phyloP scores from a whole-genome alignment of 2,888 invertebrate species.

The Dastarcus helophoroides region DNA sequence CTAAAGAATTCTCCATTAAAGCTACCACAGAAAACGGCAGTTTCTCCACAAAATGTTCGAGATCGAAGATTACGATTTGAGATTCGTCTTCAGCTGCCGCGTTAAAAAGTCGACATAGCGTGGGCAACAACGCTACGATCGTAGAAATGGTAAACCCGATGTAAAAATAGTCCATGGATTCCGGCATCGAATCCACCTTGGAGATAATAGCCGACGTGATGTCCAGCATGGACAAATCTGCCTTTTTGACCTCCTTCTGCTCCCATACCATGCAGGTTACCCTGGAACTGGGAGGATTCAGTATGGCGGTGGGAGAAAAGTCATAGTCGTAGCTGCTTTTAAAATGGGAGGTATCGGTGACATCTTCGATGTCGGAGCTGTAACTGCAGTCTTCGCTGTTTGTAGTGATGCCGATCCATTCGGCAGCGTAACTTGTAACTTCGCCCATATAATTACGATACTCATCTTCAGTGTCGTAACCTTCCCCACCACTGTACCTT shows the following conservation, averaged over 20 bases:
- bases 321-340: slow-evolving; percentile 45
- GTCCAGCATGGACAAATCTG: slow-evolving; percentile 86
- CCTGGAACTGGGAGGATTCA: slow-evolving; percentile 46
- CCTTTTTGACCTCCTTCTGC: slow-evolving; percentile 77
- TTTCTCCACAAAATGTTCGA: slow-evolving; percentile 25
- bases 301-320: slow-evolving; percentile 61
- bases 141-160: slow-evolving; percentile 51
- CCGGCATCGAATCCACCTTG: slow-evolving; percentile 73
- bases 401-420: slow-evolving; percentile 82
- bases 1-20: slow-evolving; percentile 36
- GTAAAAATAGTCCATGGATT: slow-evolving; percentile 69
- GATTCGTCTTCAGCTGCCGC: slow-evolving; percentile 21
- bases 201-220: slow-evolving; percentile 91
- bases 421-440: slow-evolving; percentile 43
- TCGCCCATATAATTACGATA: slow-evolving; percentile 8
- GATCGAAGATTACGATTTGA: slow-evolving; percentile 22
- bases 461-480: slow-evolving; percentile 26
- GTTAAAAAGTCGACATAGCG: slow-evolving; percentile 6
- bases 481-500: no score
- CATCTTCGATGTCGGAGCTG: slow-evolving; percentile 50
- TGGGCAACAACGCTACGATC: slow-evolving; percentile 49
- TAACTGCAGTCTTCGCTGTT: slow-evolving; percentile 79
- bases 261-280: slow-evolving; percentile 97
- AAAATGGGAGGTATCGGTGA: slow-evolving; percentile 31
- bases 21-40: slow-evolving; percentile 20